Percentiles rank a stretch among this genome's conserved stretches.
phyloP scores from a whole-genome alignment of 2,113 vertebrate genomes.

The Brachypteracias leptosomus region DNA sequence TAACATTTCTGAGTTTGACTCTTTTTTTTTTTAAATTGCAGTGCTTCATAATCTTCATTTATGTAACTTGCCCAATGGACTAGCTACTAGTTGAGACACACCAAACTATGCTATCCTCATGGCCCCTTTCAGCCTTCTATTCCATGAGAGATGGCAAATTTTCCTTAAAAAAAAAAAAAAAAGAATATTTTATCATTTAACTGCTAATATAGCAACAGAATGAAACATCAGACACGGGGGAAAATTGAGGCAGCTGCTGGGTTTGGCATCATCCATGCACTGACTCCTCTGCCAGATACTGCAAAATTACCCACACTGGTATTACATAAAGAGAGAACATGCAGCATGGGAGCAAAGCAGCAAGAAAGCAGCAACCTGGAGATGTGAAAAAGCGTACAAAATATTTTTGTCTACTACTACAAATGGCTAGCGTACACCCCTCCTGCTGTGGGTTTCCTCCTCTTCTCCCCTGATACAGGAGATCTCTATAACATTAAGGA shows the following conservation, averaged over 20 bases:
- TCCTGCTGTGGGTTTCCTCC: not conserved
- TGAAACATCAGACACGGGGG: not conserved
- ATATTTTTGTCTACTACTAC: not conserved
- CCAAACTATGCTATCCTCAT: not conserved
- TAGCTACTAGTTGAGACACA: not conserved
- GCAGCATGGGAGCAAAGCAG: not conserved
- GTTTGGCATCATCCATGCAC: not conserved
- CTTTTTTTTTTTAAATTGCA: not conserved
- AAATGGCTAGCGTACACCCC: not conserved
- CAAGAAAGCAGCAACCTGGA: not conserved
- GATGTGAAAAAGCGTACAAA: not conserved
- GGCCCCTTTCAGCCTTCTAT: not conserved
- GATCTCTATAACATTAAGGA: not conserved
- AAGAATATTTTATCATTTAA: not conserved
- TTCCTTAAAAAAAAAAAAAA: not conserved
- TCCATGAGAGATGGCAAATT: not conserved
- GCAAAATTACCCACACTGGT: not conserved
- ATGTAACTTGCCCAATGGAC: not conserved
- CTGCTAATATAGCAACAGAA: not conserved
- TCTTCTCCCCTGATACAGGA: not conserved
- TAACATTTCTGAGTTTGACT: not conserved
- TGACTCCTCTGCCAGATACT: not conserved
- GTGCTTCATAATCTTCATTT: not conserved
- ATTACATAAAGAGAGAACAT: not conserved
- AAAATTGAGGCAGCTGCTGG: not conserved